phyloP scores from a whole-genome alignment of 2,888 invertebrate species.

The Lydus trimaculatus region DNA sequence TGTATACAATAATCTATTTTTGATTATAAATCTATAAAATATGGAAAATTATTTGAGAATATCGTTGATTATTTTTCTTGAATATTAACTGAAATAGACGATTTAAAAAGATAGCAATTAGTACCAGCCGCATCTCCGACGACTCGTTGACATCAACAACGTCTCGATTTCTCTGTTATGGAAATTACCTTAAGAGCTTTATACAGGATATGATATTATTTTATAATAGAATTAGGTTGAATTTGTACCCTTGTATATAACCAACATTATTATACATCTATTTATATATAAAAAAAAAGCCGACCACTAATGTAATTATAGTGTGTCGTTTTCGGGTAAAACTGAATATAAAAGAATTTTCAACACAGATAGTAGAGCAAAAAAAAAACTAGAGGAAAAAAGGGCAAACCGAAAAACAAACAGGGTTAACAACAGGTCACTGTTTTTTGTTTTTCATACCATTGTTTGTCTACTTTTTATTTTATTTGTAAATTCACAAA shows the following conservation, averaged over 20 bases:
- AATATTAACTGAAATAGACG: neutral
- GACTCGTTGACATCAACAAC: neutral
- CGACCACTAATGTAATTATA: neutral
- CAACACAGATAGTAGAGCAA: neutral
- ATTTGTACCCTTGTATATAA: neutral
- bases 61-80: neutral
- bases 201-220: neutral
- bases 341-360: neutral
- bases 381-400: neutral
- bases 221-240: constrained; percentile 2
- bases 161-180: constrained; percentile 2
- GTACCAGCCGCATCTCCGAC: too few relatives aligned
- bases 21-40: neutral
- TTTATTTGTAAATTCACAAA: neutral
- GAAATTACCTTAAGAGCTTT: neutral
- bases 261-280: too few relatives aligned
- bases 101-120: neutral
- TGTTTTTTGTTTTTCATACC: neutral
- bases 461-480: neutral
- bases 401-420: neutral
- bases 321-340: neutral
- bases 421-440: neutral
- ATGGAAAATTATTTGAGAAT: neutral
- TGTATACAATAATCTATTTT: too few relatives aligned
- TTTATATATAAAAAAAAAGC: neutral